These are phyloP conservation scores for Parascotia fuliginaria DNA, from an alignment of 2,888 invertebrate species.

Conservation along the genomic window DNA sequence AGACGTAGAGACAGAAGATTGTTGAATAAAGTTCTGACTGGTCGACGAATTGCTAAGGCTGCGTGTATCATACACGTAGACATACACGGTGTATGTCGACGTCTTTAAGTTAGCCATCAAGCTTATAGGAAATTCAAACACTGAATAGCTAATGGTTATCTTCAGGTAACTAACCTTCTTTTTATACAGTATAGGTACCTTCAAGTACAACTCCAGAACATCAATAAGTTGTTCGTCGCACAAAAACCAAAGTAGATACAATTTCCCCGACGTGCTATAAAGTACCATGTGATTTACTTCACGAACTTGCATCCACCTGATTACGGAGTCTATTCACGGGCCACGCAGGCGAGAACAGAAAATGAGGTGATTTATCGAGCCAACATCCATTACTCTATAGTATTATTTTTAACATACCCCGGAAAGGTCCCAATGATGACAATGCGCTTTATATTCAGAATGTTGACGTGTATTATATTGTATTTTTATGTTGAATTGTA, in stretches of 20 bases:
- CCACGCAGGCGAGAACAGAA: conserved; percentile 2
- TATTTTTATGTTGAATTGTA: background rate
- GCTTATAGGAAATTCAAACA: too few species aligned
- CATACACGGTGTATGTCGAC: too few species aligned
- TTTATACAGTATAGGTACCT: too few species aligned
- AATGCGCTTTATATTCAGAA: conserved; percentile 31
- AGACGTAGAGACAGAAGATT: too few species aligned
- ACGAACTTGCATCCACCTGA: conserved; percentile 29
- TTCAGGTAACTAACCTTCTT: too few species aligned
- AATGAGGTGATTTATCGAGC: conserved; percentile 21
- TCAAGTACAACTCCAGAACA: conserved; percentile 15
- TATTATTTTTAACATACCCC: conserved; percentile 28
- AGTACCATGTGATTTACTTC: conserved; percentile 37
- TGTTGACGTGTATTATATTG: conserved; percentile 22
- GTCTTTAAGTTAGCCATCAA: too few species aligned
- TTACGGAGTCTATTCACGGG: conserved; percentile 33
- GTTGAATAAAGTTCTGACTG: too few species aligned
- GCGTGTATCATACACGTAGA: too few species aligned
- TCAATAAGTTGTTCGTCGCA: conserved; percentile 18
- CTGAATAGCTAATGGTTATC: too few species aligned
- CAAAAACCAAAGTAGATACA: conserved; percentile 14
- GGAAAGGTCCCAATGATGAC: conserved; percentile 23
- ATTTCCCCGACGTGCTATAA: conserved; percentile 25
- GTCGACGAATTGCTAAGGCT: too few species aligned
- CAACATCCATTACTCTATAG: background rate